Percentiles rank a stretch among this genome's conserved stretches.
phyloP scores from a whole-genome alignment of 2,113 vertebrate species.

The Pelodiscus sinensis region DNA sequence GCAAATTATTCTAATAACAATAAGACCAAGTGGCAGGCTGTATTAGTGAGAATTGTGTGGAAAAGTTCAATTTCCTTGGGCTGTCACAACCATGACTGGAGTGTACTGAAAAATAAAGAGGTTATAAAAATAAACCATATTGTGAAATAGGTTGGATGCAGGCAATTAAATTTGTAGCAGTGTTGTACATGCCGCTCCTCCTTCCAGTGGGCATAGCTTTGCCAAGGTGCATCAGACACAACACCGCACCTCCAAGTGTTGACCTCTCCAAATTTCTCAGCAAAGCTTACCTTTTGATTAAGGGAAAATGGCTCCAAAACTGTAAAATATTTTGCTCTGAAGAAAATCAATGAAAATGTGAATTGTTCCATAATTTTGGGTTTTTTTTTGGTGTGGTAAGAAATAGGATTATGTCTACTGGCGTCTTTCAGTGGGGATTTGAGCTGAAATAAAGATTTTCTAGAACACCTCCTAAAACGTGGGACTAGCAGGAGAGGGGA shows the following conservation, averaged over 20 bases:
- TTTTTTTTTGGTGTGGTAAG: background rate
- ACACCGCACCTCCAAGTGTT: background rate
- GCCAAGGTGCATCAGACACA: background rate
- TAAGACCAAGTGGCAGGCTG: conserved; percentile 90
- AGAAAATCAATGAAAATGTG: background rate
- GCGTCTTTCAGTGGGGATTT: background rate
- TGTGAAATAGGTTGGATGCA: conserved; percentile 48
- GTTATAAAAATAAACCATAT: conserved; percentile 42
- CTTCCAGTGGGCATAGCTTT: conserved; percentile 17
- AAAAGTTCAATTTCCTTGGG: conserved; percentile 90
- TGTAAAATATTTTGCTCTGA: background rate
- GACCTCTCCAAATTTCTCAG: accelerated
- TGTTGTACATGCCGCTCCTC: conserved; percentile 7
- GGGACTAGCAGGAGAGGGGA: background rate
- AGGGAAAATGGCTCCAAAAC: background rate
- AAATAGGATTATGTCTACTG: background rate
- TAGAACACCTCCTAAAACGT: background rate
- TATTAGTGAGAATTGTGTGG: conserved; percentile 87
- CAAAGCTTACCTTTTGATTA: background rate
- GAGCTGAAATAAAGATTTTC: background rate
- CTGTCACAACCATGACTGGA: conserved; percentile 77
- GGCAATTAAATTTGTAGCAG: conserved; percentile 15
- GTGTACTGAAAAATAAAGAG: background rate
- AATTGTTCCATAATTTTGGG: background rate
- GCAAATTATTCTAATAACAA: conserved; percentile 98